These are phyloP conservation scores for Naso thynnoides DNA, from an alignment of 2,797 vertebrate species.

Conservation along the genomic window DNA sequence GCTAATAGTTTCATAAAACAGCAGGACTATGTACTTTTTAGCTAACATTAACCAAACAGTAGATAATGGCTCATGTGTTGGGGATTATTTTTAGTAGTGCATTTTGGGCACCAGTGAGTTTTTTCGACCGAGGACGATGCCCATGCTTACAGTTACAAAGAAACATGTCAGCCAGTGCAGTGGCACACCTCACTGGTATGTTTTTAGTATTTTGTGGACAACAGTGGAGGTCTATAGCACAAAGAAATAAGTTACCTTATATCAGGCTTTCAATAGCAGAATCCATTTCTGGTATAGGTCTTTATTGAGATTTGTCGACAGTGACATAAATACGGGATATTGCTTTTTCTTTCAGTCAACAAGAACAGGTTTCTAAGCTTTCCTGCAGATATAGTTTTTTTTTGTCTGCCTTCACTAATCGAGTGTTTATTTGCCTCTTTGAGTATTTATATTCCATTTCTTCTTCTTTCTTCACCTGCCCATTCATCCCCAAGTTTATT, in stretches of 20 bases:
- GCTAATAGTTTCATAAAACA: no score
- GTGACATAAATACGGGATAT: not conserved
- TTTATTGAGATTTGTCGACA: slow-evolving; percentile 10
- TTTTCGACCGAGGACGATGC: not conserved
- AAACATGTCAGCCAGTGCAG: not conserved
- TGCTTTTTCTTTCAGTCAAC: slow-evolving; percentile 1
- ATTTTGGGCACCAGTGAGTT: not conserved
- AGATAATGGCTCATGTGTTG: not conserved
- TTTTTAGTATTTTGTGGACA: not conserved
- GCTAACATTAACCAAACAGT: not conserved
- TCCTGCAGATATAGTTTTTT: slow-evolving; percentile 2
- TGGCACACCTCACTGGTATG: no score
- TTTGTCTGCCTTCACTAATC: not conserved
- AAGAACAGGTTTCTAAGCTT: not conserved
- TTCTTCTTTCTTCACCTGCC: not conserved
- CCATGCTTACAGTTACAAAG: not conserved
- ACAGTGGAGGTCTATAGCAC: not conserved
- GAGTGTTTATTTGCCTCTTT: not conserved
- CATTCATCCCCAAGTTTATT: slow-evolving; percentile 21
- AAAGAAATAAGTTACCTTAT: not conserved
- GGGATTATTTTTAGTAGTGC: not conserved
- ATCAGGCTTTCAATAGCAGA: not conserved
- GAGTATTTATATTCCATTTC: not conserved
- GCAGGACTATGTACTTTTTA: not conserved
- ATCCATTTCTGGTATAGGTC: not conserved